Evolutionary conservation across 2,888 invertebrate species (phyloP).

Genomic region (Melieria crassipennis): DNA sequence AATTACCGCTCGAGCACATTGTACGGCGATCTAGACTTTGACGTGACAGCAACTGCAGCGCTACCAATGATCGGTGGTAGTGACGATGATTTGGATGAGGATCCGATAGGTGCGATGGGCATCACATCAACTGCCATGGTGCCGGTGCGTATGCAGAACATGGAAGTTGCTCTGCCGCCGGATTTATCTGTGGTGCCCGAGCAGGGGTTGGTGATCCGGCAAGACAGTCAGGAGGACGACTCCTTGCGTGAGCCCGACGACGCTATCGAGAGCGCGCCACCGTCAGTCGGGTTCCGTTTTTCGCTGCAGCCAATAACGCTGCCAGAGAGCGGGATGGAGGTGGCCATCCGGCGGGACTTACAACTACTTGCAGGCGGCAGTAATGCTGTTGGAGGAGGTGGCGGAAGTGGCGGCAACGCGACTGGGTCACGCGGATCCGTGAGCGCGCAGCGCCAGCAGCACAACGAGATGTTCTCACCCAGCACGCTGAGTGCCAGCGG

Average conservation of each 20-base stretch:
- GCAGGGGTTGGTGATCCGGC: constrained; percentile 60
- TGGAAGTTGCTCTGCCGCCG: constrained; percentile 66
- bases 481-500: constrained; percentile 54
- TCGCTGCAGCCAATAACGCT: constrained; percentile 61
- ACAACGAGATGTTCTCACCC: constrained; percentile 64
- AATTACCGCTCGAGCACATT: constrained; percentile 70
- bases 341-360: constrained; percentile 62
- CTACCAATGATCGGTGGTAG: constrained; percentile 65
- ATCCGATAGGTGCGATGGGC: constrained; percentile 46
- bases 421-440: constrained; percentile 14
- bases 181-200: constrained; percentile 66
- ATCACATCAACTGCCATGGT: constrained; percentile 53
- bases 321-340: constrained; percentile 65
- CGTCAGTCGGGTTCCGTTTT: constrained; percentile 56
- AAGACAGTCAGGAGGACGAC: constrained; percentile 59
- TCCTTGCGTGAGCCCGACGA: constrained; percentile 51
- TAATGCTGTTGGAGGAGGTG: constrained; percentile 21
- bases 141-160: constrained; percentile 53
- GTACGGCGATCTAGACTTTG: constrained; percentile 82
- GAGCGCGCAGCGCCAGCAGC: constrained; percentile 41
- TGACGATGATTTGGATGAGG: constrained; percentile 50
- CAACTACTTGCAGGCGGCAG: constrained; percentile 42
- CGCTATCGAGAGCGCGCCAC: constrained; percentile 52
- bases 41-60: constrained; percentile 67
- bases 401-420: constrained; percentile 5